Evolutionary conservation across 2,113 vertebrate genomes (phyloP), one percentile per base, ranked within the genome.

Genomic region (Anseranas semipalmata): DNA sequence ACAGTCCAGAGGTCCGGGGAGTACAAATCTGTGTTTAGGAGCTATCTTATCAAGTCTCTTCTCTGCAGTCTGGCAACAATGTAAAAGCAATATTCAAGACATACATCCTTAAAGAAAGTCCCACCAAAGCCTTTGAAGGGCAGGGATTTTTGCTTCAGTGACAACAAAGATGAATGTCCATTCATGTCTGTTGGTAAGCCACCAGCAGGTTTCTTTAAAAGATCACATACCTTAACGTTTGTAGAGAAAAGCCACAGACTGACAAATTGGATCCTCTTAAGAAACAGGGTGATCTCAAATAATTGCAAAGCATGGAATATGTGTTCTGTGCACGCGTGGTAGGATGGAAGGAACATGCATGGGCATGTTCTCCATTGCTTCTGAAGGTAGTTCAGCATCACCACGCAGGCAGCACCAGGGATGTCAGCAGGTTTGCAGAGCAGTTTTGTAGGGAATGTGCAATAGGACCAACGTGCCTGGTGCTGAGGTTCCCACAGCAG

Each of bases 1-100:
- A 37, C 25, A 12, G 25, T 45, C 4, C 27, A 4, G 2, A 18
- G 20, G 48, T 72, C 6, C 3, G 0, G 1, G 0, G 1, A 82
- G 19, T 37, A 41, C 3, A 37, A 55, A 43, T 41, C 17, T 70
- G 1, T 39, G 12, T 63, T 86, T 55, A 80, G 22, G 6, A 59
- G 24, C 30, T 50, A 11, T n/a, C 18, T 92, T 39, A 50, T 3
- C 18, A 65, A 67, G 46, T 30, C 8, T 59, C 15, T 67, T 75
- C 18, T 48, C 30, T 78, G 24, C 83, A 80, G 5, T 70, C 25
- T 14, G 27, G 16, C 22, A 85, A 41, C 11, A 33, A 33, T 5
- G 7, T 37, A 53, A 83, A 80, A 32, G 21, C 11, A 62, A 12
- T 43, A 82, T 22, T 71, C 45, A 63, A 81, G 78, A 83, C 6